These are phyloP conservation scores for Pelecanus crispus DNA, from an alignment of 2,113 vertebrate genomes.

Conservation along the genomic window DNA sequence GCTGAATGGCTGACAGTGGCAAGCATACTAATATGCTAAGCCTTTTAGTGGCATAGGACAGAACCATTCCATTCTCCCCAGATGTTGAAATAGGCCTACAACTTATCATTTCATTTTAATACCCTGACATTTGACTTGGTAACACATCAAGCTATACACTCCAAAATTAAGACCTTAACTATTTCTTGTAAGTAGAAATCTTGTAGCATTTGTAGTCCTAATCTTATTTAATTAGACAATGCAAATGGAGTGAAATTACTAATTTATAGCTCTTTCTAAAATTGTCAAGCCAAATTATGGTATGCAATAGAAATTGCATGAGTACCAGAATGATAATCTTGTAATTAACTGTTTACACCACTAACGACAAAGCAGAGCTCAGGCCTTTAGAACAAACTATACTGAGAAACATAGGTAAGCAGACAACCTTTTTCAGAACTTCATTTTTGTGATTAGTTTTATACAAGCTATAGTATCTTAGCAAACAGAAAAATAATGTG, in stretches of 20 bases:
- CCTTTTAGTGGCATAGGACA: constrained; percentile 51
- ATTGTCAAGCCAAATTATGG: neutral
- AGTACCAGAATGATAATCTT: neutral
- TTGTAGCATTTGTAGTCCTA: neutral
- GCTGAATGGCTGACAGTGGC: constrained; percentile 54
- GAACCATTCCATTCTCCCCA: constrained; percentile 26
- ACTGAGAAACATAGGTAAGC: neutral
- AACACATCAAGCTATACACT: neutral
- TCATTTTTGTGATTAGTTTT: neutral
- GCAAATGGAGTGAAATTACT: neutral
- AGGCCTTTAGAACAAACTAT: neutral
- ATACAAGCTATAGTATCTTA: neutral
- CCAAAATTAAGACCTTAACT: neutral
- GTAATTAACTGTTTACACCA: neutral
- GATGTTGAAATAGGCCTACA: constrained; percentile 13
- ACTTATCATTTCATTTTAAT: constrained; percentile 13
- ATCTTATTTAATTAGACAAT: neutral
- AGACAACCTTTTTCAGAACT: neutral
- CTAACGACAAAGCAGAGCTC: neutral
- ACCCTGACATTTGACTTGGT: neutral
- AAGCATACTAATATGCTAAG: constrained; percentile 61
- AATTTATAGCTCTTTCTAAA: neutral
- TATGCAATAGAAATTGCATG: neutral
- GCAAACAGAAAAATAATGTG: neutral
- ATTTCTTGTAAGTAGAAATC: neutral